Evolutionary conservation across 2,888 invertebrate species (phyloP).

Genomic region (Melikaiella ostensackeni): DNA sequence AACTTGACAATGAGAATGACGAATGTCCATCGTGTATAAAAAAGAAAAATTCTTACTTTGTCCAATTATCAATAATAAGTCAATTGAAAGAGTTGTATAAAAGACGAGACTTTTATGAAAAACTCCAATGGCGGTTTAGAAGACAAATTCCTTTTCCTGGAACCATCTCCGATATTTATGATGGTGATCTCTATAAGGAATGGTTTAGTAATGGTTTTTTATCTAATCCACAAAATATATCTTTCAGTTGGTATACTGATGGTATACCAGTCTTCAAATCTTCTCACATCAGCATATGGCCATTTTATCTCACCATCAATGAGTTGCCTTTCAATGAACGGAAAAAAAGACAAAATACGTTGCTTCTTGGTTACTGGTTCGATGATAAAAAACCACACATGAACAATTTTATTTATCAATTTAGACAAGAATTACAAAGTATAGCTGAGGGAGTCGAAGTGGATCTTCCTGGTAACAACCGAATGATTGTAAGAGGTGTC

Average conservation of each 20-base stretch:
- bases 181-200: conserved; percentile 36
- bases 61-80: conserved; percentile 10
- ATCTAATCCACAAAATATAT: conserved; percentile 51
- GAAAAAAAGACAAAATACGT: conserved; percentile 47
- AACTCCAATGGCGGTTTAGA: conserved; percentile 39
- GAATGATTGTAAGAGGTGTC: too few relatives aligned
- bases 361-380: conserved; percentile 51
- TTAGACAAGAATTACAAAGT: background rate
- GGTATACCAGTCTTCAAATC: conserved; percentile 53
- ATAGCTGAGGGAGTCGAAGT: too few relatives aligned
- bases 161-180: conserved; percentile 45
- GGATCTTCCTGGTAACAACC: too few relatives aligned
- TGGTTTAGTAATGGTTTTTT: conserved; percentile 35
- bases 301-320: conserved; percentile 48
- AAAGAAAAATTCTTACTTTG: conserved; percentile 41
- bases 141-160: conserved; percentile 18
- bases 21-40: background rate
- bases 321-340: conserved; percentile 47
- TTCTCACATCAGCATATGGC: conserved; percentile 51
- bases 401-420: conserved; percentile 43
- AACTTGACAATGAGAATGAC: background rate
- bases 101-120: conserved; percentile 24
- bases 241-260: conserved; percentile 56
- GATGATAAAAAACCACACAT: conserved; percentile 48
- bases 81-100: conserved; percentile 44